phyloP scores from a whole-genome alignment of 2,797 vertebrate species.

The Lateolabrax maculatus region DNA sequence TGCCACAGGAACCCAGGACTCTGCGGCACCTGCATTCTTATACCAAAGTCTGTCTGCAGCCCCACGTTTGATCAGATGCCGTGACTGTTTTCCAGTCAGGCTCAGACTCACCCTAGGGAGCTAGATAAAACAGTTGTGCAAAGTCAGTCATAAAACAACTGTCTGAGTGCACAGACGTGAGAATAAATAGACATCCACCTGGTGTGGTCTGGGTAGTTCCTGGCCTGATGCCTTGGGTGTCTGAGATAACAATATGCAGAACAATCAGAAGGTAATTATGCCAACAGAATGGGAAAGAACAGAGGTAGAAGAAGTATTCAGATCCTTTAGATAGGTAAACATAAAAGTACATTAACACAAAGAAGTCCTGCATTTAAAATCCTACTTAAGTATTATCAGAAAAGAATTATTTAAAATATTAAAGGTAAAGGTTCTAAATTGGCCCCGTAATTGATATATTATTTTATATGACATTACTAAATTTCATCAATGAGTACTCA shows the following conservation, averaged over 20 bases:
- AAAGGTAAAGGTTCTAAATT: background rate
- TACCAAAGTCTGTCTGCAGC: constrained; percentile 57
- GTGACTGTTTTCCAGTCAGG: constrained; percentile 59
- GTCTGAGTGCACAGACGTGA: constrained; percentile 40
- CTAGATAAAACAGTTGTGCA: constrained; percentile 46
- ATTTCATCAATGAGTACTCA: background rate
- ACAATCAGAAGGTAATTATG: constrained; percentile 56
- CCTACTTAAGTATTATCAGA: background rate
- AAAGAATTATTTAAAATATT: background rate
- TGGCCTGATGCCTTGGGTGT: constrained; percentile 33
- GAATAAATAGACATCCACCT: constrained; percentile 57
- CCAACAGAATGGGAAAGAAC: constrained; percentile 27
- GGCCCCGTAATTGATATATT: background rate
- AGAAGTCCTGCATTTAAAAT: background rate
- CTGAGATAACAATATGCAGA: constrained; percentile 55
- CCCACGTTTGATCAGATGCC: constrained; percentile 76
- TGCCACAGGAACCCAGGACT: constrained; percentile 73
- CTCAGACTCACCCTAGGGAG: constrained; percentile 44
- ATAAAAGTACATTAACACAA: background rate
- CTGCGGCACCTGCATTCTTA: constrained; percentile 80
- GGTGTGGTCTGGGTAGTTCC: constrained; percentile 52
- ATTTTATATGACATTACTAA: background rate
- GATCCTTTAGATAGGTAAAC: constrained; percentile 9
- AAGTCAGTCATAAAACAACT: constrained; percentile 55
- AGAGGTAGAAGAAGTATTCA: background rate